These are phyloP conservation scores for Tricholaema leucomelas DNA, from an alignment of 2,113 vertebrate genomes.

Conservation along the genomic window DNA sequence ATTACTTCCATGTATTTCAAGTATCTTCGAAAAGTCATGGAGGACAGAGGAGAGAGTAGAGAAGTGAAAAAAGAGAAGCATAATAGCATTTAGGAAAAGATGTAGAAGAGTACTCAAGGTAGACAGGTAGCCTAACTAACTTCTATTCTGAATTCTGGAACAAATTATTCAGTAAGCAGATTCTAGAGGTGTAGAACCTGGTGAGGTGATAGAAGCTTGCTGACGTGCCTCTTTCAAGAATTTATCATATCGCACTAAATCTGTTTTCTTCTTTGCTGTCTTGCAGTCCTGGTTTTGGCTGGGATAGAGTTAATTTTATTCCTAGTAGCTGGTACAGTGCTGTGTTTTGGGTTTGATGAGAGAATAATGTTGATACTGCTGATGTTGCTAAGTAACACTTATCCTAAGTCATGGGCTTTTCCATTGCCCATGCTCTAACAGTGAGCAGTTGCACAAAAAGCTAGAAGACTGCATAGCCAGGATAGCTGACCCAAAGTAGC, in stretches of 20 bases:
- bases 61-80: neutral
- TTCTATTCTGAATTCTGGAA: neutral
- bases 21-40: neutral
- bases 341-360: too few species aligned
- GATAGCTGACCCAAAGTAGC: neutral
- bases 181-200: neutral
- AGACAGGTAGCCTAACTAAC: neutral
- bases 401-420: neutral
- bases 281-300: neutral
- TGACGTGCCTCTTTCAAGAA: neutral
- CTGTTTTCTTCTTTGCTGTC: neutral
- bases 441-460: neutral
- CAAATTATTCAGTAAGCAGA: neutral
- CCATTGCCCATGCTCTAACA: neutral
- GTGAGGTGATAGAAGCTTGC: neutral
- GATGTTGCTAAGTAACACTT: too few species aligned
- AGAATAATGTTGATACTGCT: too few species aligned
- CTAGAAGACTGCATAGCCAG: neutral
- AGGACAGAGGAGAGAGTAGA: neutral
- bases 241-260: neutral
- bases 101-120: neutral
- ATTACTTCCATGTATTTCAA: neutral
- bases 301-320: too few species aligned
- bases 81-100: neutral
- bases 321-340: too few species aligned